phyloP scores from a whole-genome alignment of 2,797 vertebrate genomes.

The Fistularia commersonii region DNA sequence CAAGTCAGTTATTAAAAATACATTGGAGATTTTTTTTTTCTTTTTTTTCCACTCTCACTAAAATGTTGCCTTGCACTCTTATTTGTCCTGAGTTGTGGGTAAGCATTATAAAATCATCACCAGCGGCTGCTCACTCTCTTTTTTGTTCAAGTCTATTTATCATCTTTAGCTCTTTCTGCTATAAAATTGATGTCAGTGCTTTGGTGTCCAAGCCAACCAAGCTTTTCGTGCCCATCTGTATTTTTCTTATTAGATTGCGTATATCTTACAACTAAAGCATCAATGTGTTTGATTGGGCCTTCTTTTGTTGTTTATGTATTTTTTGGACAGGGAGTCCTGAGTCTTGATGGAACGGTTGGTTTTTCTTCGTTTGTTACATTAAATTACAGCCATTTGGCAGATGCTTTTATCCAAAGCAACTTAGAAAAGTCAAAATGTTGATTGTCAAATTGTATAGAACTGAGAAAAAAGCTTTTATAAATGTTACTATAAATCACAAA shows the following conservation, averaged over 20 bases:
- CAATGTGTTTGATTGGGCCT: slow-evolving; percentile 6
- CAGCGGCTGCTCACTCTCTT: slow-evolving; percentile 37
- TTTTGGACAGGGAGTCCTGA: too few relatives aligned
- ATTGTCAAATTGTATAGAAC: too few relatives aligned
- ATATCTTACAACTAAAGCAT: slow-evolving; percentile 7
- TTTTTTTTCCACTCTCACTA: background rate
- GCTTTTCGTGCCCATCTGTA: slow-evolving; percentile 27
- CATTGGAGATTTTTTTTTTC: background rate
- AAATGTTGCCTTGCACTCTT: slow-evolving; percentile 3
- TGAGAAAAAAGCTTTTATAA: too few relatives aligned
- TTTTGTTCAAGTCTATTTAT: slow-evolving; percentile 58
- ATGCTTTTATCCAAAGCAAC: too few relatives aligned
- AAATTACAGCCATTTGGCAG: too few relatives aligned
- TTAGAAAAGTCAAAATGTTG: too few relatives aligned
- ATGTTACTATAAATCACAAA: too few relatives aligned
- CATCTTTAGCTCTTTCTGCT: slow-evolving; percentile 46
- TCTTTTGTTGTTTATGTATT: background rate
- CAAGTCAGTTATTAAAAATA: background rate
- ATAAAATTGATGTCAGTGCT: slow-evolving; percentile 61
- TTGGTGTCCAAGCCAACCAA: slow-evolving; percentile 48
- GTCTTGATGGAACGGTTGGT: too few relatives aligned
- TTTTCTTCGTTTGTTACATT: too few relatives aligned
- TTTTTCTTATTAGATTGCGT: slow-evolving; percentile 30
- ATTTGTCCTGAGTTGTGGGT: slow-evolving; percentile 16
- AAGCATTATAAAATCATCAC: slow-evolving; percentile 37